Conservation (phyloP, 2,888 invertebrate genomes). For the Dynastes tityus region DNA sequence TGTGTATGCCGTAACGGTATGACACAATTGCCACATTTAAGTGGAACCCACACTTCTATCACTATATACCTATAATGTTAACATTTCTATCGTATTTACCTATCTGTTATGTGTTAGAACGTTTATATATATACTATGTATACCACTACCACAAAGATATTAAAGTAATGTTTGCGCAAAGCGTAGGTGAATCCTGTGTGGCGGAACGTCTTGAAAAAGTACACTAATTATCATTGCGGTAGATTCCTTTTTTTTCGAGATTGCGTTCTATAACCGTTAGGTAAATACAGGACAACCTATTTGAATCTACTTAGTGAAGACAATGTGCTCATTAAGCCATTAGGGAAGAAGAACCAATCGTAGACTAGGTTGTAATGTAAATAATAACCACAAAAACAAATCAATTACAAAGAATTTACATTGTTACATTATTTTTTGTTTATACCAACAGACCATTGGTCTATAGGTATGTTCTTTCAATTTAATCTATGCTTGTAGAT, state of each 20-base stretch:
- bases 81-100: too few species aligned
- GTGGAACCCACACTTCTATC: constrained; percentile 28
- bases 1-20: constrained; percentile 44
- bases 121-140: neutral
- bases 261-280: constrained; percentile 10
- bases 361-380: too few species aligned
- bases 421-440: too few species aligned
- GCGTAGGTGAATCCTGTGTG: neutral
- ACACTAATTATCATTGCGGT: constrained; percentile 6
- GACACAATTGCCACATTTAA: constrained; percentile 49
- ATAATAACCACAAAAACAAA: too few species aligned
- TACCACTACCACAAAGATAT: neutral
- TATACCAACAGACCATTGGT: too few species aligned
- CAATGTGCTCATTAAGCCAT: neutral
- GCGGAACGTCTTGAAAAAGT: constrained; percentile 2
- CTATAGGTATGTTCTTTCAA: too few species aligned
- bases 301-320: neutral
- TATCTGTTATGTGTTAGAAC: neutral
- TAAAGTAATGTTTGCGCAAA: neutral
- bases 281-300: neutral
- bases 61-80: neutral
- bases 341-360: too few species aligned
- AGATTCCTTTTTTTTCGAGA: constrained; percentile 4
- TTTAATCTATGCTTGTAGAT: too few species aligned
- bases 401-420: too few species aligned